Base-by-base conservation (phyloP, 2,797 vertebrate species). In the Ambastaia sidthimunki region DNA sequence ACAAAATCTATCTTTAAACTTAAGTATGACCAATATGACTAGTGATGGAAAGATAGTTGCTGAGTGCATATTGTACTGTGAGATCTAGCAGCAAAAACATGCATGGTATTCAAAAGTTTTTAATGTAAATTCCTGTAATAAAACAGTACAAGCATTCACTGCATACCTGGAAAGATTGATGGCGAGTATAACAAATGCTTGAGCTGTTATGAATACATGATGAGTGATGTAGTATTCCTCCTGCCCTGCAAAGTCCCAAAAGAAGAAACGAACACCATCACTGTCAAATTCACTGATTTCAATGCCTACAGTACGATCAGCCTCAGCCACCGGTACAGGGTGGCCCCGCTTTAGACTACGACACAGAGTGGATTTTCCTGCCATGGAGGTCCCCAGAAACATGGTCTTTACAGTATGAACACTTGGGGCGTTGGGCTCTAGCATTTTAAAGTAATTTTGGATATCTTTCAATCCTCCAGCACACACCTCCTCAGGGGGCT, bases 201-300 rank as follows among this genome's bases (percentile, higher is more conserved):
- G 89, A 6, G 92, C 89, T 12, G 93, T 94, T 87, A 95, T 92
- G 89, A 94, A 95, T 60, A 94, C 88, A 0, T 94, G 93, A 76
- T 95, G 94, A 0, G 93, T 94, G 78, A 92, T 52, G 81, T 93
- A 95, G 81, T 94, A 95, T 75, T 94, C 93, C 79, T 93, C 84
- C 62, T 95, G 94, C 31, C 93, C 94, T 0, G 93, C 93, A 16
- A 95, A 95, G 78, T 95, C 93, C 94, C 94, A 95, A 85, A 93
- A 92, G 12, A 93, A 89, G 83, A 95, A 93, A 0, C 83, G 86
- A 77, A 95, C 87, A n/a, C 90, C 91, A 59, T 92, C 15, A 0
- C 86, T 81, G 2, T 28, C 85, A 74, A 93, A 89, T 72, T 93
- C 81, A 0, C 86, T 92, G 84, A 95, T 94, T 71, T 95, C 92